Base-by-base conservation (phyloP, 1,140 invertebrate genomes). In the Arctopsyche grandis region DNA sequence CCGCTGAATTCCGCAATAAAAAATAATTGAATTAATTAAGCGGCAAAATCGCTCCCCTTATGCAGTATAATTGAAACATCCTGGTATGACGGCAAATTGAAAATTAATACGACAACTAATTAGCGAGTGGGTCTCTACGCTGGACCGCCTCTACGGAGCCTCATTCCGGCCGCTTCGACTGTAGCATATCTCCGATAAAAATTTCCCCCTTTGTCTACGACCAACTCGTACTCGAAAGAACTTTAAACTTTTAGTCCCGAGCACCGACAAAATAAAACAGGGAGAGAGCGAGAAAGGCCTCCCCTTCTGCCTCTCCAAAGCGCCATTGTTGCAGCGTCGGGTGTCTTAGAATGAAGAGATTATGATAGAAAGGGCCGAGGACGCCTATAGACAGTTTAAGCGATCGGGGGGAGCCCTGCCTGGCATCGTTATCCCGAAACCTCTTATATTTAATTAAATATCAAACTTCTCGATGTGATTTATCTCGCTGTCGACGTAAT, bases 221-320 rank as follows among this genome's bases (percentile, higher is more conserved):
- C 46, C 19, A 80, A 58, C 63, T 77, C 43, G 69, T 79, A 58
- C 79, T 81, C 60, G 77, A 81, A 76, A 75, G 77, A 79, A 81
- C 80, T 81, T 81, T 79, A 81, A 81, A 81, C 80, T 81, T 81
- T 77, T 79, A 81, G 58, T 79, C 60, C 43, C 66, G 43, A 81
- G 76, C 63, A 75, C 70, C 70, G 78, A 79, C 73, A 81, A 81
- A 81, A 81, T 81, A 81, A 81, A 81, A 81, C 77, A 74, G 48
- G 69, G 63, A 12, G 71, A 38, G 44, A 22, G 44, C 10, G 66
- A 56, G 76, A 10, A 9, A 22, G n/a, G 29, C 29, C 29, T 81
- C 63, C 74, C 70, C 16, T 66, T 26, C 24, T 10, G 24, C n/a
- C 16, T 9, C 48, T 75, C 29, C 38, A n/a, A 43, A 66, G 74